Conservation (phyloP, 2,797 vertebrate genomes). For the Tapirus indicus region DNA sequence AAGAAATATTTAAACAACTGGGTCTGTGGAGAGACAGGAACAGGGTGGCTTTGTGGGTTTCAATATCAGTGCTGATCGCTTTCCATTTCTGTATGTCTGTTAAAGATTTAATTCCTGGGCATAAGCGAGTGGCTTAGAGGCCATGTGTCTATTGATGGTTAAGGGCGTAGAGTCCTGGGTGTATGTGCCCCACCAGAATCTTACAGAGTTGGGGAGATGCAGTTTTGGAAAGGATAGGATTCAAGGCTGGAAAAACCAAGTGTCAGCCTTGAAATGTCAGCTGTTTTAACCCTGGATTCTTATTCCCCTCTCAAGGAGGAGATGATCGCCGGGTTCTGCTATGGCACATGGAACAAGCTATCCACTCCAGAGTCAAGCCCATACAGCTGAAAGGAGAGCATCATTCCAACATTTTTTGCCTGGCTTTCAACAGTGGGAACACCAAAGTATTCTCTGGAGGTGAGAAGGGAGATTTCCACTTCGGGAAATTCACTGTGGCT, state of each 20-base stretch:
- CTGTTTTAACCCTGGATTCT: conserved; percentile 72
- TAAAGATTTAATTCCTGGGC: conserved; percentile 18
- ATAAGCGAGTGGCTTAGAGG: neutral
- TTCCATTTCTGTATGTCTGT: conserved; percentile 39
- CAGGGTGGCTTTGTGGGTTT: neutral
- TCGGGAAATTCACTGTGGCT: conserved; percentile 20
- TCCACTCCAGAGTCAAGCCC: conserved; percentile 96
- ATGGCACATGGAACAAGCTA: conserved; percentile 98
- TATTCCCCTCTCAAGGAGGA: conserved; percentile 90
- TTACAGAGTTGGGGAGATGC: neutral
- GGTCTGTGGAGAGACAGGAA: conserved; percentile 29
- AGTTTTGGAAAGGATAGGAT: conserved; percentile 45
- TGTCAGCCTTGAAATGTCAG: conserved; percentile 54
- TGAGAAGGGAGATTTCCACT: conserved; percentile 84
- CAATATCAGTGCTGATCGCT: neutral
- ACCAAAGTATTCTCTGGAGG: conserved; percentile 98
- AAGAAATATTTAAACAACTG: conserved; percentile 37
- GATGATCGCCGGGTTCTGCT: conserved; percentile 98
- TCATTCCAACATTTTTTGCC: conserved; percentile 99
- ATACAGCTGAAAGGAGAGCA: conserved; percentile 98
- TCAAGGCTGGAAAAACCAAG: conserved; percentile 64
- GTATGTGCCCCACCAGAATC: conserved; percentile 45
- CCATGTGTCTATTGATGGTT: neutral
- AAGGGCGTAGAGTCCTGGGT: neutral
- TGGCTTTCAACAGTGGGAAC: conserved; percentile 99